These are phyloP conservation scores for Monodelphis domestica DNA, from an alignment of 2,797 vertebrate species.

Conservation along the genomic window DNA sequence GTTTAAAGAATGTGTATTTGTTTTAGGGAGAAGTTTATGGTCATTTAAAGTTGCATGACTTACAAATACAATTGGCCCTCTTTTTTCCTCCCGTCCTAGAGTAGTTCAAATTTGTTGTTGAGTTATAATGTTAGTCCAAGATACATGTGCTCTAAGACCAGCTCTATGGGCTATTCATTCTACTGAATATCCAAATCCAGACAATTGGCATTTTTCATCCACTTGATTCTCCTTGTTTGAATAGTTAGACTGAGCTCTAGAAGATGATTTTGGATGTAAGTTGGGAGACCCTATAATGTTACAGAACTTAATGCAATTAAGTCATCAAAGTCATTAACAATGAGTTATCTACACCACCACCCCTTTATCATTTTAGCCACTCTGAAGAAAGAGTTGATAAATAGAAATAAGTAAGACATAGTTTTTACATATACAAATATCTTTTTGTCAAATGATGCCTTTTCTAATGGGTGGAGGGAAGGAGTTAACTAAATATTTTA, in stretches of 20 bases:
- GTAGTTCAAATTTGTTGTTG: neutral
- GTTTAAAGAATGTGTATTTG: neutral
- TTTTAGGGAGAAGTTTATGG: neutral
- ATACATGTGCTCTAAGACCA: neutral
- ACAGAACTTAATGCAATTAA: too few species aligned
- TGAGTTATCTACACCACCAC: too few species aligned
- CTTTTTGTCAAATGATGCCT: too few species aligned
- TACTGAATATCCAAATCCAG: neutral
- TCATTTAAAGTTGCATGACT: neutral
- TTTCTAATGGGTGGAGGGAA: too few species aligned
- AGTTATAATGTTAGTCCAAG: neutral
- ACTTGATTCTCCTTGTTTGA: neutral
- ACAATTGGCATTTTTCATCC: neutral
- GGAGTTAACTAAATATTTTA: too few species aligned
- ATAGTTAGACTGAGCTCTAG: neutral
- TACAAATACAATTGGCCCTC: neutral
- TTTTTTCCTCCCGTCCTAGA: neutral
- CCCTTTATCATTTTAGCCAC: too few species aligned
- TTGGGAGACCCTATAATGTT: neutral
- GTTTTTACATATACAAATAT: too few species aligned
- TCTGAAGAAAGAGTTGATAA: too few species aligned
- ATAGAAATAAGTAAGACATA: too few species aligned
- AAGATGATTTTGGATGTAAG: neutral
- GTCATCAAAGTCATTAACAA: too few species aligned
- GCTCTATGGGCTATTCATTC: neutral